Base-by-base conservation (phyloP, 2,797 vertebrate species). In the Neopelma chrysocephalum region DNA sequence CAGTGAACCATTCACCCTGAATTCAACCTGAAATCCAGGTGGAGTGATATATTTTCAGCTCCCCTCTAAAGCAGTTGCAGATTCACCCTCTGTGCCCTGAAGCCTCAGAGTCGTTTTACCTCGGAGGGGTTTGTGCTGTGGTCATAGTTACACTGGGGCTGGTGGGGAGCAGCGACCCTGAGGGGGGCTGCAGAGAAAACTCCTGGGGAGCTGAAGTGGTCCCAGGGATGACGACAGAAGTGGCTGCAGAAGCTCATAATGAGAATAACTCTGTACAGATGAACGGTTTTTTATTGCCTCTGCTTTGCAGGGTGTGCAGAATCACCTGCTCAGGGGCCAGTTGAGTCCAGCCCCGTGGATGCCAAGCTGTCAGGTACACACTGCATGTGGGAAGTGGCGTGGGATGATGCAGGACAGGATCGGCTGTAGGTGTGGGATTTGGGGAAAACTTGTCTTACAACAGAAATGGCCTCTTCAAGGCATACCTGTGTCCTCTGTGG, bases 371-470 rank as follows among this genome's bases (percentile, higher is more conserved):
- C 26, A 16, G 10, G 5, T 7, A 13, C 45, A 4, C 0, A 3
- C 61, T 75, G 50, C 64, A 29, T 1, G 0, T 7, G 75, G 51
- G 12, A 64, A 31, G n/a, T 0, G 0, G 31, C 0, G 0, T 1
- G 15, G 57, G 75, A 21, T 36, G 68, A 36, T 13, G 38, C 23
- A 23, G 83, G 71, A 25, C 0, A 1, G 72, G 66, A 51, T 57
- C 36, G 1, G 48, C 7, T 17, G 62, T 18, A 42, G 48, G 16
- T 20, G 32, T 65, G 42, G 50, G 90, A 54, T 54, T 65, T 29
- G n/a, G 73, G 92, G 77, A 82, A 71, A 79, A 70, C 54, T 47
- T 48, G 50, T 71, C 61, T 61, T 47, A 61, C 36, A 61, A 58
- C 71, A 71, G 81, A 40, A 82, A 38, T 0, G 0, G 27, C 47